Evolutionary conservation across 2,113 vertebrate genomes (phyloP), one percentile per base, ranked within the genome.

Genomic region (Noctilio leporinus): DNA sequence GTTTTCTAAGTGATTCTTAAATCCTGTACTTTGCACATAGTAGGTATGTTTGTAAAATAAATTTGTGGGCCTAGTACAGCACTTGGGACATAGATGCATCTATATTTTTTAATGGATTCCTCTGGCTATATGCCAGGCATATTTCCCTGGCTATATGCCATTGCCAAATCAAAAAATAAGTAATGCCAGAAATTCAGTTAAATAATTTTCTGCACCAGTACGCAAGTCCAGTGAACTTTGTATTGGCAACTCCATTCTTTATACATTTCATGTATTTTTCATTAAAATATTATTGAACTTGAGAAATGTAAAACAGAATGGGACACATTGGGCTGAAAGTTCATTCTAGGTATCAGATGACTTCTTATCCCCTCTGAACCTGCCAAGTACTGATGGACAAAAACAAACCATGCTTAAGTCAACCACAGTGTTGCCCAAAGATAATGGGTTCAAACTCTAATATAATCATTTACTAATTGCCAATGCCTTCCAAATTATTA

Each of bases 211-310:
- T 64, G 38, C 5, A 35, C 62, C 38, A 22, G 8, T 1, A 49
- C 10, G 7, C 28, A 91, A 93, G 69, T 20, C 45, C 57, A 45
- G 2, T 40, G 77, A 96, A 72, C 86, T 92, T 84, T 93, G 28
- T 43, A 5, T 85, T 96, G 95, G 93, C 67, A 75, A 72, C 19
- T 84, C 65, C 6, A 53, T 78, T 91, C 75, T 86, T 88, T 70
- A 53, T 90, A 87, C 1, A 73, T 19, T 73, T 69, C 82, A 47
- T 7, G 22, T 96, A 89, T 93, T 97, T 97, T 97, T 84, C 83
- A 91, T 93, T 88, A 94, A 97, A 97, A 97, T 97, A 97, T 96
- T 94, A 92, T 91, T 96, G 67, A 95, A 89, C 28, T 89, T 84
- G 33, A 94, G 91, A 72, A 85, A 67, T 35, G 11, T 49, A 35